Evolutionary conservation across 1,140 invertebrate species (phyloP), one percentile per base, ranked within the genome.

Genomic region (Macrotrachela quadricornifera): DNA sequence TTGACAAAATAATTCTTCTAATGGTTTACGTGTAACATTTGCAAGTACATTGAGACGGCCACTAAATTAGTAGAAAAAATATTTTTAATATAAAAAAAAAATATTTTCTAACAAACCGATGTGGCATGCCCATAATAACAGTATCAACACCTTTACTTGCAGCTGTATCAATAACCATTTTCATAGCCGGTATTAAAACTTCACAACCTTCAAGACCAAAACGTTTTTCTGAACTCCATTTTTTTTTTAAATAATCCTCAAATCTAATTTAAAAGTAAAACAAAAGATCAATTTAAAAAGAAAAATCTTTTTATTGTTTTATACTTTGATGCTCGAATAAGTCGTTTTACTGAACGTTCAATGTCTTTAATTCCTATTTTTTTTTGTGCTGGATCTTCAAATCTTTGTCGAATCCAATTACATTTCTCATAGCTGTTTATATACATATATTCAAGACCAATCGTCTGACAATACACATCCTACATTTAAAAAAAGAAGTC

Each of bases 161-260:
- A 14, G 87, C 94, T 50, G 80, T 80, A 69, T 99, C 94, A 61
- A 99, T 96, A 30, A 99, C 80, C 65, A 88, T 82, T 71, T 99
- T 97, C 81, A 99, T 86, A 1, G 87, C 86, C 1, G 94, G 91
- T 57, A 99, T 97, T 46, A 99, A 73, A 60, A 95, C 94, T 76
- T 99, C 94, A 71, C 90, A 91, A 41, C 94, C 94, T 71, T 99
- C 94, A 17, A 97, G 72, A 62, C 94, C 94, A 72, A 99, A 99
- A 61, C 94, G 78, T 67, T 99, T 99, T 66, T 97, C 94, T 11
- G 88, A 94, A 2, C 88, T 85, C 83, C 86, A 99, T 73, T 97
- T 99, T 61, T 85, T 83, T 0, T 90, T 88, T 56, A 97, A 73
- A 74, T 94, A 97, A 46, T 85, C 83, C 73, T 97, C 92, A 73